Percentiles rank a stretch among this genome's conserved stretches.
Conservation (phyloP, 2,888 invertebrate genomes). For the Prostheceraeus crozeri region DNA sequence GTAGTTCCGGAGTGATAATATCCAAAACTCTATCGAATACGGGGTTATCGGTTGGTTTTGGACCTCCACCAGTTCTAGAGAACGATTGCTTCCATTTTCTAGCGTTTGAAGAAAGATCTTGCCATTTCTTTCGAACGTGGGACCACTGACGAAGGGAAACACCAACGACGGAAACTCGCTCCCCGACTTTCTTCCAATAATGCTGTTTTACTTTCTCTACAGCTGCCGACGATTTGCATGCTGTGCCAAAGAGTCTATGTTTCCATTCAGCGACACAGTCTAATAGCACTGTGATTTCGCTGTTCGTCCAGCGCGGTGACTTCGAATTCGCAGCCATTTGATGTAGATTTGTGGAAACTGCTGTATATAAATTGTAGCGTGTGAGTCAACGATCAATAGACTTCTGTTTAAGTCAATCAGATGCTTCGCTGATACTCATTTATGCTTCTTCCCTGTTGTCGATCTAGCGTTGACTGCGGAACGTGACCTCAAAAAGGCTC, state of each 20-base stretch:
- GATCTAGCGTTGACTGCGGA: too few species aligned
- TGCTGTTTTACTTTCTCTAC: conserved; percentile 13
- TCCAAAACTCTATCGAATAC: conserved; percentile 24
- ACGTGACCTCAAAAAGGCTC: too few species aligned
- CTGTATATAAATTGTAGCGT: too few species aligned
- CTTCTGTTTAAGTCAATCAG: too few species aligned
- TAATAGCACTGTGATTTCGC: conserved; percentile 3
- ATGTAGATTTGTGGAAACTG: too few species aligned
- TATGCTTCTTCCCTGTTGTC: too few species aligned
- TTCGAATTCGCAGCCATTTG: too few species aligned
- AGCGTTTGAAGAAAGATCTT: conserved; percentile 10
- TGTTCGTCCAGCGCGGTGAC: conserved; percentile 18
- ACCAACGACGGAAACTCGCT: conserved; percentile 10
- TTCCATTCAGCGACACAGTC: conserved; percentile 27
- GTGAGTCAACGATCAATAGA: too few species aligned
- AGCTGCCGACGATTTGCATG: conserved; percentile 19
- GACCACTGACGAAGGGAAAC: conserved; percentile 15
- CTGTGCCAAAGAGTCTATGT: conserved; percentile 21
- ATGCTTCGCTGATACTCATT: too few species aligned
- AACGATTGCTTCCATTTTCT: conserved; percentile 29
- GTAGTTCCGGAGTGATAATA: conserved; percentile 7
- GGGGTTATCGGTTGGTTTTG: conserved; percentile 14
- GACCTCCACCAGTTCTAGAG: conserved; percentile 18
- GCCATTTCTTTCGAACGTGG: conserved; percentile 18
- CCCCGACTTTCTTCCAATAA: conserved; percentile 19